Evolutionary conservation across 2,113 vertebrate species (phyloP), one percentile per base, ranked within the genome.

Genomic region (Malurus elegans): DNA sequence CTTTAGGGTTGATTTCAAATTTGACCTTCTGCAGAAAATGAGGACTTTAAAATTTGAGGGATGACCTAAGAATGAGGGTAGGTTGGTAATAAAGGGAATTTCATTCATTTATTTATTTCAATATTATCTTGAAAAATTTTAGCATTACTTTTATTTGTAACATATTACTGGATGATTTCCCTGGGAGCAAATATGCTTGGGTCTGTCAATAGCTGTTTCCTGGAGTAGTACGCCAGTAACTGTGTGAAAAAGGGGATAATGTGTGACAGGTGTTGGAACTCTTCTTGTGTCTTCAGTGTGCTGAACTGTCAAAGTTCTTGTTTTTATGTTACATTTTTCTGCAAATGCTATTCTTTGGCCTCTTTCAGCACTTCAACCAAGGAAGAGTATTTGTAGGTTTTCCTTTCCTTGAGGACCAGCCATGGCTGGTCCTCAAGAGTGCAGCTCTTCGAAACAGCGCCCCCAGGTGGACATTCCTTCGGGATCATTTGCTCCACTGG

Each of bases 401-500:
- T 83, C 42, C 25, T 54, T 86, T 36, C 4, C 9, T 12, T 40
- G 9, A 4, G 53, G 40, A 53, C 28, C 25, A 48, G 53, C n/a
- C 0, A 0, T 57, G 40, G 73, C 71, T 82, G 66, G 44, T n/a
- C n/a, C n/a, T n/a, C n/a, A n/a, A n/a, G n/a, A 0, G n/a, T 50
- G 8, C 45, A 29, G 34, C 32, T 65, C 31, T 80, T 79, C 88
- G 64, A 18, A 86, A 51, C 38, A 93, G 82, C 96, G 86, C 82
- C 94, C 76, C 38, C 82, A 86, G 56, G 86, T 93, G 95, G 95
- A 92, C 47, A 28, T 47, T 67, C 32, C 5, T 54, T 38, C 7
- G 38, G 64, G 32, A 62, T 78, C 26, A 1, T 70, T 48, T 54
- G 14, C 32, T 79, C 25, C 48, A 8, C 15, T 18, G 66, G 42